Evolutionary conservation across 2,113 vertebrate genomes (phyloP), one percentile per base, ranked within the genome.

Genomic region (Pseudorhombus dupliciocellatus): DNA sequence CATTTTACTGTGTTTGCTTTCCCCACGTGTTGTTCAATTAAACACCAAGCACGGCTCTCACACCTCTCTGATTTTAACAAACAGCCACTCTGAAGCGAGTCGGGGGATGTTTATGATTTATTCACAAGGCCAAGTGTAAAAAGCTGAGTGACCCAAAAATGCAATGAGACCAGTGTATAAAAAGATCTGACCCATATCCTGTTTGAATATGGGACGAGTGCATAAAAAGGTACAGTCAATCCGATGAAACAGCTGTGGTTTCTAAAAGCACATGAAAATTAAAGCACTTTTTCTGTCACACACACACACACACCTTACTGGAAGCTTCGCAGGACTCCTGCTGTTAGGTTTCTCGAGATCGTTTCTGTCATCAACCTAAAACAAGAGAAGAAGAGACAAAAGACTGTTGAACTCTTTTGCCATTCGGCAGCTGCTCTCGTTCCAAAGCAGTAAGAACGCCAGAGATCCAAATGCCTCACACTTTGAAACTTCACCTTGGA

Each of bases 101-200:
- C 56, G 70, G 66, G 70, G 77, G 65, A 50, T n/a, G n/a, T 74
- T 72, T 75, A 72, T 83, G 69, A 89, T 90, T 90, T 89, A 89
- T 90, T 90, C 53, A 83, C 1, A 73, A 79, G 55, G 26, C 26
- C 7, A 22, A 31, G 57, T 79, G 62, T 73, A 77, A 80, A 87
- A 88, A 85, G 66, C 72, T 40, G 82, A 64, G 63, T 77, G 87
- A 87, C 89, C 86, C 84, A 81, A 82, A 59, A 87, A 59, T 51
- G 26, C 86, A 90, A 91, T 80, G 80, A 90, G 91, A 81, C 37
- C 85, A 74, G 86, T 34, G 24, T 86, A 87, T 90, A 89, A 88
- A 91, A 90, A 88, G 63, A 14, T 66, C 72, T 83, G 88, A 88
- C 90, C 86, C 85, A 87, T 31, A 90, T 90, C 66, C 56, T 30